A percentile compares a stretch with the other conserved stretches of the same genome.
These are phyloP conservation scores for Leucozona laternaria DNA, from an alignment of 2,888 invertebrate genomes.

Conservation along the genomic window DNA sequence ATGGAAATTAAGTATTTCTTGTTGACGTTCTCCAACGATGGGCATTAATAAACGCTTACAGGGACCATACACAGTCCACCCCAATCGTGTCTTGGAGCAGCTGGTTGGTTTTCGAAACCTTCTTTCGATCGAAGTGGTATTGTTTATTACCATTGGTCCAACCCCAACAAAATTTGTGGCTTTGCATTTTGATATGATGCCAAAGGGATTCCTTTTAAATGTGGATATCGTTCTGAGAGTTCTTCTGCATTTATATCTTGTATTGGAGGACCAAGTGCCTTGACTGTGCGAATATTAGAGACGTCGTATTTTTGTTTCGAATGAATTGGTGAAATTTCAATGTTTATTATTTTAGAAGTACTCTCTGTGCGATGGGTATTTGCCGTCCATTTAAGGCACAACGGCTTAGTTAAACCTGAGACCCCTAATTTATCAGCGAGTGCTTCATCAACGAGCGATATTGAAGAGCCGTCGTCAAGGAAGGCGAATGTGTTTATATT, in stretches of 20 bases:
- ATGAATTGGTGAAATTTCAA: background rate
- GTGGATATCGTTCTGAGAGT: background rate
- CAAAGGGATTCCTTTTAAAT: background rate
- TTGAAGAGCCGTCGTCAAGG: background rate
- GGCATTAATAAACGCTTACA: too few relatives aligned
- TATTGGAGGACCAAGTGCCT: background rate
- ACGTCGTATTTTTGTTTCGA: background rate
- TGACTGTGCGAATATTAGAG: background rate
- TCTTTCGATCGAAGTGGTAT: constrained; percentile 5
- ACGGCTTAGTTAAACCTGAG: background rate
- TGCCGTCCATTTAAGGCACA: background rate
- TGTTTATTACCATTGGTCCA: constrained; percentile 4
- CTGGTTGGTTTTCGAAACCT: background rate
- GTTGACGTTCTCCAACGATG: background rate
- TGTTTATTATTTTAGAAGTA: background rate
- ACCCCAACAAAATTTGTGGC: background rate
- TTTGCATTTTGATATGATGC: background rate
- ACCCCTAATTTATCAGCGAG: background rate
- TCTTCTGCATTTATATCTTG: background rate
- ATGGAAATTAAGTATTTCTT: constrained; percentile 3
- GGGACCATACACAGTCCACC: background rate
- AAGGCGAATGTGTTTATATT: background rate
- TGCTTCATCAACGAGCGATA: background rate
- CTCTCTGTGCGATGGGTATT: background rate
- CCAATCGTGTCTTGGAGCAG: constrained; percentile 16